These are phyloP conservation scores for Chamaetylas fuelleborni DNA, from an alignment of 2,113 vertebrate genomes.

Conservation along the genomic window DNA sequence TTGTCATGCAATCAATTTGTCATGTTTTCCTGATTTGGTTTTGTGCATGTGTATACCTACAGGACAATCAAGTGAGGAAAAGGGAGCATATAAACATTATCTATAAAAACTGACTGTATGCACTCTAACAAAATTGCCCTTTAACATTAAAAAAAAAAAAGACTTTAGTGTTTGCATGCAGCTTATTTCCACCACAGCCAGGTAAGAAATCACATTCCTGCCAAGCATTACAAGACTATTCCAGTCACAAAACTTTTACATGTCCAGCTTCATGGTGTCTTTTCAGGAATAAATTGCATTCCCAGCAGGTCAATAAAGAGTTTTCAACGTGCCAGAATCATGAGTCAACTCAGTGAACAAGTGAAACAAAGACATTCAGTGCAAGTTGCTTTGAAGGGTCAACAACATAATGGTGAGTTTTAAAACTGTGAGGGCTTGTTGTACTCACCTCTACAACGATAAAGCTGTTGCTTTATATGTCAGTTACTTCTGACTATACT, in stretches of 20 bases:
- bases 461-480: background rate
- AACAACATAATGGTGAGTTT: background rate
- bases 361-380: background rate
- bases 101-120: background rate
- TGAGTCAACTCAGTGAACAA: background rate
- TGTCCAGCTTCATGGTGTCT: background rate
- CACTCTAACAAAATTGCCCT: background rate
- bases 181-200: background rate
- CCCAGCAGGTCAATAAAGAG: background rate
- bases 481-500: background rate
- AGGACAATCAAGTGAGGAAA: background rate
- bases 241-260: background rate
- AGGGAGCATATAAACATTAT: background rate
- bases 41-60: background rate
- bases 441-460: background rate
- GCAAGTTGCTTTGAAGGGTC: background rate
- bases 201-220: background rate
- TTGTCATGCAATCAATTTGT: background rate
- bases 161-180: background rate
- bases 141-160: background rate
- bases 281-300: background rate
- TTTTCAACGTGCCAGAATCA: background rate
- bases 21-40: background rate
- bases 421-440: background rate
- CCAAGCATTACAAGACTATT: background rate